Evolutionary conservation across 2,888 invertebrate genomes (phyloP), one percentile per base, ranked within the genome.

Genomic region (Melanargia galathea): DNA sequence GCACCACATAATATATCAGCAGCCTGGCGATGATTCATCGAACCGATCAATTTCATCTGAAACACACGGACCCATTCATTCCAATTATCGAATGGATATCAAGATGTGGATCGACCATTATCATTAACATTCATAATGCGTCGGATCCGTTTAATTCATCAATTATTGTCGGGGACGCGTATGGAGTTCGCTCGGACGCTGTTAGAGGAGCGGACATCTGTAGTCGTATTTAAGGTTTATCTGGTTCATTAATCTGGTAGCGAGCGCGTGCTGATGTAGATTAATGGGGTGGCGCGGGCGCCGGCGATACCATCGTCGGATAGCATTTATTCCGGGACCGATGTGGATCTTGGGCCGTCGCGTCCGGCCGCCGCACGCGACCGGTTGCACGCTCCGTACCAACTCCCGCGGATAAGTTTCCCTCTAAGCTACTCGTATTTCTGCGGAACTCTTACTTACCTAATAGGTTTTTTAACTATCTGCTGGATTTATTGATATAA

Each of bases 251-350:
- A 86, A 91, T 90, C 90, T 84, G 82, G 78, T 82, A 79, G 84
- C 76, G 76, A 80, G 83, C 87, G 84, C 86, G 89, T 87, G 89
- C 84, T 87, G 90, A 91, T 90, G 89, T 86, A 87, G 90, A 90
- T 90, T 86, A 90, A 90, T 90, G 85, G 82, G 83, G 87, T 86
- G 87, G 84, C 85, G 77, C 79, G 75, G 81, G 80, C 81, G 83
- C 77, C 78, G 75, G 72, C 71, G 89, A 89, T 90, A 85, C 78
- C 80, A 86, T 87, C 88, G 80, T 73, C 72, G 79, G 83, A 84
- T 82, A 80, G 78, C 78, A 76, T 80, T 80, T 82, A 84, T 83
- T 85, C 83, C 80, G 78, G 82, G 84, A 81, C 81, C 79, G 87
- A 86, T 85, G 84, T 68, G 74, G 80, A 86, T 86, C 86, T 82